A percentile compares a stretch with the other conserved stretches of the same genome.
Conservation (phyloP, 1,140 invertebrate genomes). For the Centruroides sculpturatus region DNA sequence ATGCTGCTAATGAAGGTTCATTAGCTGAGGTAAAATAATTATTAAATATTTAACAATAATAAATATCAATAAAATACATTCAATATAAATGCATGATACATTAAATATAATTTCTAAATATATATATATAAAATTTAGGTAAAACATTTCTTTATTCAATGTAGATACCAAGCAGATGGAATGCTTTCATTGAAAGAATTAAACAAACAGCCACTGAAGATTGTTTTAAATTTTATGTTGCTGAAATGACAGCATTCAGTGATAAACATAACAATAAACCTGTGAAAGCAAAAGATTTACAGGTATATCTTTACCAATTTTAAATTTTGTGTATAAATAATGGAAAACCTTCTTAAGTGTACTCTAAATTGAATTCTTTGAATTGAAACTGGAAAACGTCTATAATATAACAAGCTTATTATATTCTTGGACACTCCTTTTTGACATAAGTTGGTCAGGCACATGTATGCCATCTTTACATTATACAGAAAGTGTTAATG, state of each 20-base stretch:
- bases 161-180: constrained; percentile 16
- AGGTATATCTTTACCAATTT: not conserved
- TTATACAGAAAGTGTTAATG: too few relatives aligned
- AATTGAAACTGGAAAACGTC: too few relatives aligned
- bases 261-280: constrained; percentile 3
- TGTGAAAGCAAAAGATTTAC: not conserved
- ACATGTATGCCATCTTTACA: too few relatives aligned
- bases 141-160: not conserved
- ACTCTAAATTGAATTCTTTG: too few relatives aligned
- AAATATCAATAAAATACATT: too few relatives aligned
- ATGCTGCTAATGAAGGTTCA: constrained; percentile 19
- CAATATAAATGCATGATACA: too few relatives aligned
- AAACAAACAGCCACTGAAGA: constrained; percentile 17
- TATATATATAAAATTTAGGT: not conserved
- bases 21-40: constrained; percentile 11
- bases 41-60: not conserved
- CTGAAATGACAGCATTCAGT: constrained; percentile 10
- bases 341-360: too few relatives aligned
- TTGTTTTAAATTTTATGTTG: constrained; percentile 15
- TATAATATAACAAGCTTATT: too few relatives aligned
- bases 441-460: too few relatives aligned
- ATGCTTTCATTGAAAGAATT: constrained; percentile 15
- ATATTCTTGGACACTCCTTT: too few relatives aligned
- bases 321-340: not conserved
- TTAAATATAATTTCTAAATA: too few relatives aligned